These are phyloP conservation scores for Drosophila paucipuncta DNA, from an alignment of 2,888 invertebrate genomes.

Conservation along the genomic window DNA sequence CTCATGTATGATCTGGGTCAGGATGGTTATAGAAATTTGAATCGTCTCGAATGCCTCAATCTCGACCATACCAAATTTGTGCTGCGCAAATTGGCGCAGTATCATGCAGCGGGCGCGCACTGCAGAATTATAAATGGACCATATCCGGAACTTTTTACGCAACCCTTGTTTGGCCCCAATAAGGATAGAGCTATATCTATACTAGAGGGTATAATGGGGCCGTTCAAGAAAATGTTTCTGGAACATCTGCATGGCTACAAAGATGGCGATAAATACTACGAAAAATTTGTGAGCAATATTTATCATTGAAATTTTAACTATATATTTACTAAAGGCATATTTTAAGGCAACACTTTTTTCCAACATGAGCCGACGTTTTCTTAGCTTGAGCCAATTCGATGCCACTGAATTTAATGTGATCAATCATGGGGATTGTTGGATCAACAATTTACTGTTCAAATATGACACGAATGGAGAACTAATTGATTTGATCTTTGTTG, in stretches of 20 bases:
- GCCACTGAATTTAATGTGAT: conserved; percentile 76
- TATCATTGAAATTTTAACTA: neutral
- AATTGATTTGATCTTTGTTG: conserved; percentile 76
- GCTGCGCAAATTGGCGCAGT: conserved; percentile 81
- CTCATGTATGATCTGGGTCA: conserved; percentile 78
- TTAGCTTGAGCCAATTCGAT: conserved; percentile 42
- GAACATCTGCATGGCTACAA: conserved; percentile 52
- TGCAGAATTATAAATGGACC: conserved; percentile 64
- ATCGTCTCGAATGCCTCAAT: conserved; percentile 80
- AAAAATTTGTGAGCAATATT: conserved; percentile 66
- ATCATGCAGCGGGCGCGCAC: conserved; percentile 83
- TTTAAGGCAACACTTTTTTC: conserved; percentile 60
- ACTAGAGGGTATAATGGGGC: conserved; percentile 51
- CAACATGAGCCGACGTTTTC: conserved; percentile 47
- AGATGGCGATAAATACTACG: conserved; percentile 54
- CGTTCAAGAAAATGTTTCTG: conserved; percentile 44
- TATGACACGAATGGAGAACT: conserved; percentile 61
- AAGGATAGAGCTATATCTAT: conserved; percentile 39
- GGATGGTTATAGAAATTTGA: conserved; percentile 73
- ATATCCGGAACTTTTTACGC: conserved; percentile 51
- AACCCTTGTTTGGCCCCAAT: conserved; percentile 44
- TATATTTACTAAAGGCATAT: neutral
- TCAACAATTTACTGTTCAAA: conserved; percentile 81
- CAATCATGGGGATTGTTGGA: conserved; percentile 82
- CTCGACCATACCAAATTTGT: conserved; percentile 76